phyloP scores from a whole-genome alignment of 2,797 vertebrate genomes.

The Hypotaenidia philippensis region DNA sequence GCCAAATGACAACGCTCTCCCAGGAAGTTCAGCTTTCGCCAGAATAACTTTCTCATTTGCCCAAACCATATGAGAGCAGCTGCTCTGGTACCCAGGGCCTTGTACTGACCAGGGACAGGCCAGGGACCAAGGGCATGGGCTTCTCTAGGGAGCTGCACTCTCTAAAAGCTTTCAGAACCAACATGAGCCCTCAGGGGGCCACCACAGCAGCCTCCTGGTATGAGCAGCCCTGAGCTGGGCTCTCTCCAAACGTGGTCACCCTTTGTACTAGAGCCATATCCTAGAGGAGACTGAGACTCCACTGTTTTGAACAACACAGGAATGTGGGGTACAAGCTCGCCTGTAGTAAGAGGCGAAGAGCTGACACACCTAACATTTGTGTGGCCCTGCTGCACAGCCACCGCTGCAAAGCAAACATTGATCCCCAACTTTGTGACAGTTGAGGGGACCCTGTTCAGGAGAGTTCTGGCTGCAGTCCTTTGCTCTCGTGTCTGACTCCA shows the following conservation, averaged over 20 bases:
- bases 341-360: not conserved
- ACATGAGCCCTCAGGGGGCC: accelerated
- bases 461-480: not conserved
- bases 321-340: accelerated
- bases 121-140: not conserved
- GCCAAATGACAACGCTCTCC: no score
- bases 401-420: not conserved
- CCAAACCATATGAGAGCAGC: accelerated
- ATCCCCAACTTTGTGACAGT: not conserved
- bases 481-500: not conserved
- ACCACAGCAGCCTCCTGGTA: not conserved
- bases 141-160: not conserved
- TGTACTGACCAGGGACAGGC: no score
- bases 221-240: not conserved
- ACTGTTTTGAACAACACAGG: not conserved
- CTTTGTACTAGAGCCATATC: not conserved
- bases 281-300: not conserved
- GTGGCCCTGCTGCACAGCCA: not conserved
- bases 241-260: not conserved
- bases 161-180: not conserved
- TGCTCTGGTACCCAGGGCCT: not conserved
- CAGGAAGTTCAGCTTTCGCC: not conserved
- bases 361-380: accelerated
- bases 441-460: not conserved
- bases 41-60: not conserved